These are phyloP conservation scores for Elysia chlorotica DNA, from an alignment of 1,140 invertebrate species.

Conservation along the genomic window DNA sequence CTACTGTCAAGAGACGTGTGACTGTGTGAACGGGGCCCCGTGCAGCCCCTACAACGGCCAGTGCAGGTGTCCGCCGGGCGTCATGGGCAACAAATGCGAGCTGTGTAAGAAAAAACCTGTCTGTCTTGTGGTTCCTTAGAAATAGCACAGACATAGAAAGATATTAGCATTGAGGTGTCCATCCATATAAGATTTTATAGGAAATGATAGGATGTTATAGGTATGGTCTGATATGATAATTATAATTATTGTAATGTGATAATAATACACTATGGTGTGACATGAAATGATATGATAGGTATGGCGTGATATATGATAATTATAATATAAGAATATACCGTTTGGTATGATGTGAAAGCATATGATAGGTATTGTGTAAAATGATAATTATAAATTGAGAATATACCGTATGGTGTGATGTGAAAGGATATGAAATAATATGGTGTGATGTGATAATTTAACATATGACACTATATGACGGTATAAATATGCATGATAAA, in stretches of 20 bases:
- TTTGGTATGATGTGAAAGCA: too few species aligned
- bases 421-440: too few species aligned
- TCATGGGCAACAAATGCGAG: slow-evolving; percentile 54
- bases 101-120: slow-evolving; percentile 37
- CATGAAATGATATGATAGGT: background rate
- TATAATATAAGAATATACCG: too few species aligned
- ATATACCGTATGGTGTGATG: background rate
- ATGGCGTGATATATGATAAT: background rate
- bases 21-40: slow-evolving; percentile 64
- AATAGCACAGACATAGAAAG: too few species aligned
- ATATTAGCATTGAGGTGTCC: background rate
- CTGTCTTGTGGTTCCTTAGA: too few species aligned
- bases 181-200: background rate
- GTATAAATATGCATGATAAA: background rate
- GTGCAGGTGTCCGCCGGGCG: slow-evolving; percentile 59
- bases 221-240: too few species aligned
- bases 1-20: slow-evolving; percentile 50
- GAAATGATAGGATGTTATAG: too few species aligned
- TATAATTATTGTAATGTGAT: too few species aligned
- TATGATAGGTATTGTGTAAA: too few species aligned
- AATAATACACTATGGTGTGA: background rate
- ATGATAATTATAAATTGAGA: too few species aligned
- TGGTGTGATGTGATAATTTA: too few species aligned
- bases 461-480: background rate
- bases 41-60: slow-evolving; percentile 81